phyloP scores from a whole-genome alignment of 1,140 invertebrate genomes.

The Ceratina australensis region DNA sequence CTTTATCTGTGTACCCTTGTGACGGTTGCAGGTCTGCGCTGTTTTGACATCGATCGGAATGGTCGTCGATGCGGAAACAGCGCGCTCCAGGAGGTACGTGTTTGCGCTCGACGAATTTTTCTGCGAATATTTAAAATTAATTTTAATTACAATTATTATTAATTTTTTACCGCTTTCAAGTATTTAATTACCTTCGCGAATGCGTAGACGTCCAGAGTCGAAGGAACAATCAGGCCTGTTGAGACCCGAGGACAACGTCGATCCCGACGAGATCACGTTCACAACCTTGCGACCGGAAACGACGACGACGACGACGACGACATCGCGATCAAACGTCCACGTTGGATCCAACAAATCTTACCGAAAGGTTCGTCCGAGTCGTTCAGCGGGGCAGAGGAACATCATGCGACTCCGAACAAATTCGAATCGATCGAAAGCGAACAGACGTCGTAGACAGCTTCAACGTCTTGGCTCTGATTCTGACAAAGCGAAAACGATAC shows the following conservation, averaged over 20 bases:
- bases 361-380: neutral
- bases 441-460: constrained; percentile 21
- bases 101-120: too few relatives aligned
- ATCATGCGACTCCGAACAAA: too few relatives aligned
- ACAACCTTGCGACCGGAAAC: neutral
- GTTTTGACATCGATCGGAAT: constrained; percentile 42
- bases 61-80: constrained; percentile 18
- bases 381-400: neutral
- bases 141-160: too few relatives aligned
- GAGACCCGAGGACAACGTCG: neutral
- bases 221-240: neutral
- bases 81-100: constrained; percentile 32
- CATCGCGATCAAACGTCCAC: neutral
- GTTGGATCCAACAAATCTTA: fast-evolving
- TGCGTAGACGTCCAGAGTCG: neutral
- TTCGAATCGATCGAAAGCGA: neutral
- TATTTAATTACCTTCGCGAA: too few relatives aligned
- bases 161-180: too few relatives aligned
- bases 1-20: neutral
- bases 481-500: too few relatives aligned
- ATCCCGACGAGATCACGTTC: constrained; percentile 17
- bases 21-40: constrained; percentile 33
- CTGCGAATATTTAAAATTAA: too few relatives aligned
- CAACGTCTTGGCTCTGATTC: neutral
- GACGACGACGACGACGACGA: too few relatives aligned